Conservation (phyloP, 2,888 invertebrate species). For the Trissoscelio sp. region DNA sequence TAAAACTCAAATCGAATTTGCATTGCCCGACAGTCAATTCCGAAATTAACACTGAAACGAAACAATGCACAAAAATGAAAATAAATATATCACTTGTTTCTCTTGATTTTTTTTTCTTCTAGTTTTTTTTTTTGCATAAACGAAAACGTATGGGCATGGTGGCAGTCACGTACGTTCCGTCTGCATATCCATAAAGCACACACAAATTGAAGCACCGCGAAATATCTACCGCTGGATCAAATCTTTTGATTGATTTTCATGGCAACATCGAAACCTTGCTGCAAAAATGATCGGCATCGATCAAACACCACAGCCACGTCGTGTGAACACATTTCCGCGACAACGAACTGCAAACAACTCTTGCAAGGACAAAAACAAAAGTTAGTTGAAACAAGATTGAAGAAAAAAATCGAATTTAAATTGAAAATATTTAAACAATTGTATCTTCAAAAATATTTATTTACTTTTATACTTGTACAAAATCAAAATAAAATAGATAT, state of each 20-base stretch:
- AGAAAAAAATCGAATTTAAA: too few relatives aligned
- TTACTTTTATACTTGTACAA: too few relatives aligned
- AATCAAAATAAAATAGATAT: too few relatives aligned
- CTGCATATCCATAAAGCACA: slow-evolving; percentile 59
- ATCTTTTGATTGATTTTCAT: slow-evolving; percentile 50
- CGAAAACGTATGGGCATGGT: slow-evolving; percentile 17
- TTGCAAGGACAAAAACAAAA: slow-evolving; percentile 4
- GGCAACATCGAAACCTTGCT: slow-evolving; percentile 40
- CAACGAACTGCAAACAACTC: slow-evolving; percentile 30
- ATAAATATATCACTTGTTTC: slow-evolving; percentile 54
- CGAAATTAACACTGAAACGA: slow-evolving; percentile 57
- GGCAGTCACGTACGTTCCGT: slow-evolving; percentile 45
- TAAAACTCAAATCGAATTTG: slow-evolving; percentile 35
- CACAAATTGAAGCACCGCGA: slow-evolving; percentile 56
- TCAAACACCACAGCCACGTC: slow-evolving; percentile 43
- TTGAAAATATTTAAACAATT: too few relatives aligned
- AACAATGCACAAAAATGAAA: slow-evolving; percentile 49
- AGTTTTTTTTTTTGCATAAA: slow-evolving; percentile 19
- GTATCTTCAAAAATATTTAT: too few relatives aligned
- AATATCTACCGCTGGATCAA: slow-evolving; percentile 41
- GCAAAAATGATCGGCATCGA: slow-evolving; percentile 48
- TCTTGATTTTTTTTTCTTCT: slow-evolving; percentile 25
- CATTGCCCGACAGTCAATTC: slow-evolving; percentile 43
- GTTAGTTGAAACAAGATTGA: neutral
- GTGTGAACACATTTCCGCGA: slow-evolving; percentile 30